These are phyloP conservation scores for Monopterus albus DNA, from an alignment of 2,113 vertebrate species.

Conservation along the genomic window DNA sequence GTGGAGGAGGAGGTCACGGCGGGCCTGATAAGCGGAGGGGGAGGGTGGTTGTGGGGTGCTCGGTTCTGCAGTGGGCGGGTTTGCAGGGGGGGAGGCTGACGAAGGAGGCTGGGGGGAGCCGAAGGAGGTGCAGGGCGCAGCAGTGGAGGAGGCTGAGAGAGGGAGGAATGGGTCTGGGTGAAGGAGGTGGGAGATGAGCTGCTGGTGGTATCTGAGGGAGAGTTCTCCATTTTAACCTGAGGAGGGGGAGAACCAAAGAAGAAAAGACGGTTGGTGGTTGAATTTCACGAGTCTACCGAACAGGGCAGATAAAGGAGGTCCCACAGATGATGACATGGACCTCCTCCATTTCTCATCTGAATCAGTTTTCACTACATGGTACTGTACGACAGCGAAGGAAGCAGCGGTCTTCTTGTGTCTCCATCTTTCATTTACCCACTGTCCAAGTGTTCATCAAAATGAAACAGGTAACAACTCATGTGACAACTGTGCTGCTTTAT, in stretches of 20 bases:
- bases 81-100: slow-evolving; percentile 90
- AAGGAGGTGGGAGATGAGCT: slow-evolving; percentile 66
- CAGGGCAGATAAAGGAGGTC: no score
- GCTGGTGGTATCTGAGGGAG: slow-evolving; percentile 62
- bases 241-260: not conserved
- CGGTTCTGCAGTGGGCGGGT: slow-evolving; percentile 87
- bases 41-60: slow-evolving; percentile 87
- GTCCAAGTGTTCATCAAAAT: no score
- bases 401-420: no score
- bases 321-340: not conserved
- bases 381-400: no score
- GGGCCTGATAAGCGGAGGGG: slow-evolving; percentile 89
- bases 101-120: slow-evolving; percentile 86
- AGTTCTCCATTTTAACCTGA: slow-evolving; percentile 84
- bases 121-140: slow-evolving; percentile 87
- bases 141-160: slow-evolving; percentile 89
- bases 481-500: no score
- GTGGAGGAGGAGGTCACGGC: slow-evolving; percentile 73
- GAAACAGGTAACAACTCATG: no score
- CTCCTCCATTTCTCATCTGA: no score
- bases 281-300: no score
- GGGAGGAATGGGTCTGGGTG: slow-evolving; percentile 77
- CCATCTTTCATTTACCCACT: no score
- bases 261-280: no score
- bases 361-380: no score